Base-by-base conservation (phyloP, 2,797 vertebrate genomes). In the Oreortyx pictus region DNA sequence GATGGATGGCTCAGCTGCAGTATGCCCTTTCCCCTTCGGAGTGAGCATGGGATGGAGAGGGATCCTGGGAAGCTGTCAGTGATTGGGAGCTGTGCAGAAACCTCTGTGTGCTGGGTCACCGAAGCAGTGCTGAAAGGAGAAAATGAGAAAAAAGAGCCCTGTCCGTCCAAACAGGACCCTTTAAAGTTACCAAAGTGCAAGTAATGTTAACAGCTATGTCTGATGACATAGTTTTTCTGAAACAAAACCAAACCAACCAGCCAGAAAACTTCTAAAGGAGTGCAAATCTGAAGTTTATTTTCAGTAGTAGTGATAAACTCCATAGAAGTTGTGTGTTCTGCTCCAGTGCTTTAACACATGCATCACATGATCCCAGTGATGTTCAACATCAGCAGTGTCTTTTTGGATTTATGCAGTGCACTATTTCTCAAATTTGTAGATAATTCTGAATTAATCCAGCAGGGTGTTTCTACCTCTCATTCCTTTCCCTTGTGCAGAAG, bases 51-150 rank as follows among this genome's bases (percentile, higher is more conserved):
- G 50, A 86, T 87, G 72, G 86, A 68, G 75, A 61, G 22, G 35
- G n/a, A 25, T 90, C 77, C 78, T 56, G 61, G 47, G 88, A 35
- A 82, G 59, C 6, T 91, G 72, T 91, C 81, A 78, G 86, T 15
- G 3, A n/a, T 80, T 62, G 57, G 56, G 68, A 66, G 81, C 65
- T 85, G 67, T 72, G 18, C 11, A 59, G 77, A 78, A 88, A 49
- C 61, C 75, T 65, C 56, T 44, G n/a, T 50, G 47, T 52, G 78
- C 54, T 80, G 65, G 65, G 82, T 93, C 46, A 35, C 22, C 68
- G 66, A 27, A 93, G 56, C 80, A 47, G 18, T 18, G 70, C 62
- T 62, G 78, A 82, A 78, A 83, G 65, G 50, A 86, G 68, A 90
- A 75, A 89, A 80, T 37, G 31, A 66, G 74, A 84, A 75, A 72